A percentile compares a stretch with the other conserved stretches of the same genome.
Evolutionary conservation across 2,888 invertebrate species (phyloP).

Genomic region (Andrena dorsata): DNA sequence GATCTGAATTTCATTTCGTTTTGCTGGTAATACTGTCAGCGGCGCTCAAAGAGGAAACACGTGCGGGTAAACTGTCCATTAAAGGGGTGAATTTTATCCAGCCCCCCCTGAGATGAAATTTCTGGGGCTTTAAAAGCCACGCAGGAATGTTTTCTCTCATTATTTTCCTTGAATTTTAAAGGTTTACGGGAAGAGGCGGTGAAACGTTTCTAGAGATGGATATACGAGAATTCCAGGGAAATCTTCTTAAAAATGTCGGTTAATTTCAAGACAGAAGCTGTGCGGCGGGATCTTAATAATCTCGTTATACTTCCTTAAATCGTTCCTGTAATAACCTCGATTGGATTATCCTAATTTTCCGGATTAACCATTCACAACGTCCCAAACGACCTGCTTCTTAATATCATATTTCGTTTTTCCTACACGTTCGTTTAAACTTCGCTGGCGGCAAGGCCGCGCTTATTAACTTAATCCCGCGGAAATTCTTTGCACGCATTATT

Average conservation of each 20-base stretch:
- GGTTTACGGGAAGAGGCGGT: no score
- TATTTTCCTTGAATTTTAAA: not conserved
- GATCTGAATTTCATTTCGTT: constrained; percentile 13
- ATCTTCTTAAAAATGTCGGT: constrained; percentile 21
- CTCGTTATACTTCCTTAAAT: constrained; percentile 2
- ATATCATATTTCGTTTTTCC: constrained; percentile 29
- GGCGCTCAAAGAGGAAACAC: not conserved
- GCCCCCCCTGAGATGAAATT: not conserved
- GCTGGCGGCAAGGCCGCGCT: not conserved
- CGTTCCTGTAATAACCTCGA: constrained; percentile 10
- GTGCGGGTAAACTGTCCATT: not conserved
- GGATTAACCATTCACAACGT: constrained; percentile 6
- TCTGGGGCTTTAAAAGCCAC: not conserved
- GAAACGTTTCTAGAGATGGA: not conserved
- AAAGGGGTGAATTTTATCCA: not conserved
- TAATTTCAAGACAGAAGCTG: constrained; percentile 15
- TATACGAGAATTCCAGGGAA: not conserved
- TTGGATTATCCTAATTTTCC: constrained; percentile 38
- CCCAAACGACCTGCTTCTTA: not conserved
- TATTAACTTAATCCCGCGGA: constrained; percentile 1
- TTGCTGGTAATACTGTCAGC: constrained; percentile 1
- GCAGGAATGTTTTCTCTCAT: not conserved
- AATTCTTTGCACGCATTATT: constrained; percentile 35
- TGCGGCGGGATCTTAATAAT: not conserved
- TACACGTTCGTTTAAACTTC: constrained; percentile 11